Evolutionary conservation across 2,113 vertebrate genomes (phyloP).

Genomic region (Zosterops borbonicus): DNA sequence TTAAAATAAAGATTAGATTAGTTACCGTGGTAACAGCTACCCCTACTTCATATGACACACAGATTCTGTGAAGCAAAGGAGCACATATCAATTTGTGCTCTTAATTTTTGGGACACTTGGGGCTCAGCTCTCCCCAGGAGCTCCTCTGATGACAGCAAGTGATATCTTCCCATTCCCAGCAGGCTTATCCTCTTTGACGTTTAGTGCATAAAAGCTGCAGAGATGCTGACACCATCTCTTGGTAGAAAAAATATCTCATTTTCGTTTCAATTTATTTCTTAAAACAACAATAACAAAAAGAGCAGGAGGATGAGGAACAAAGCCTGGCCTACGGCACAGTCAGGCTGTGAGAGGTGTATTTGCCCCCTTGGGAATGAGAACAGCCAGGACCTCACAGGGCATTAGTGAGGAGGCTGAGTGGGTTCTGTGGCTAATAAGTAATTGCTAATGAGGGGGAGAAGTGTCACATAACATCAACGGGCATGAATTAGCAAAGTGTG

Average conservation of each 20-base stretch:
- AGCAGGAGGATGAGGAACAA: background rate
- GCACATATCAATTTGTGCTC: slow-evolving; percentile 45
- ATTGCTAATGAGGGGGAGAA: background rate
- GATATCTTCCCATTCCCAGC: background rate
- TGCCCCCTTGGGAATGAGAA: background rate
- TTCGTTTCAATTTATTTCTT: background rate
- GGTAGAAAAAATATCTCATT: background rate
- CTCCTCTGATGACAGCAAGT: slow-evolving; percentile 38
- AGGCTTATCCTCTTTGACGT: background rate
- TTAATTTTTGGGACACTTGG: slow-evolving; percentile 49
- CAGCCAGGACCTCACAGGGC: background rate
- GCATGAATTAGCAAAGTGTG: background rate
- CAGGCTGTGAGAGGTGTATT: background rate
- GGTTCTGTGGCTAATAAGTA: background rate
- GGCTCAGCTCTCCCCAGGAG: slow-evolving; percentile 54
- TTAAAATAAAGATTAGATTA: slow-evolving; percentile 68
- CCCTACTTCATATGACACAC: slow-evolving; percentile 57
- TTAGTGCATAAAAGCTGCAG: background rate
- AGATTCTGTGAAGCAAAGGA: slow-evolving; percentile 38
- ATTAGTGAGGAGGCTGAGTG: background rate
- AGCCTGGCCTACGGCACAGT: background rate
- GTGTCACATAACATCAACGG: background rate
- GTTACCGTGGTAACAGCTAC: slow-evolving; percentile 33
- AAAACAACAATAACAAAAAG: background rate
- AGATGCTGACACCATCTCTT: background rate